These are phyloP conservation scores for Pocillopora damicornis DNA, from an alignment of 64 coral and sea anemone species.

Conservation along the genomic window DNA sequence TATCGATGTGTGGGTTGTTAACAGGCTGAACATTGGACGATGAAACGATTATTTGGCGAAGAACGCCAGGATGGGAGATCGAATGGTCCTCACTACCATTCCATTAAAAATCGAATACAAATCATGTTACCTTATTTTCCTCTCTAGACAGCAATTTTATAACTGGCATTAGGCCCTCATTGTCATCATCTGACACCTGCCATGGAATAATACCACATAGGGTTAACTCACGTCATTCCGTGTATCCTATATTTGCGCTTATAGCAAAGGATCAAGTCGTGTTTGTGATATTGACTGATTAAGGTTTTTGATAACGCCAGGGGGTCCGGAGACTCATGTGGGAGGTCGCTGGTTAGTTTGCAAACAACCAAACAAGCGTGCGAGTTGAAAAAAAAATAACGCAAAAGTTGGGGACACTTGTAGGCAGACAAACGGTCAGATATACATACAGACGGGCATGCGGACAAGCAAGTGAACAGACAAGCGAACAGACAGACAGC, in stretches of 20 bases:
- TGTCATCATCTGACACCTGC: slow-evolving; percentile 63
- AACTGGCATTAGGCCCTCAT: slow-evolving; percentile 44
- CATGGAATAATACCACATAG: neutral
- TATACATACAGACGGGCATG: neutral
- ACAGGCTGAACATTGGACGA: too few species aligned
- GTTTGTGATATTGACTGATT: too few species aligned
- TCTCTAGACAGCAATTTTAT: slow-evolving; percentile 53
- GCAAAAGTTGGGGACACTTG: too few species aligned
- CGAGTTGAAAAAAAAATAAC: neutral
- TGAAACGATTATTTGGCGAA: too few species aligned
- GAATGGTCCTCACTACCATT: too few species aligned
- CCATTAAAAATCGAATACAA: neutral
- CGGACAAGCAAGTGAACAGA: neutral
- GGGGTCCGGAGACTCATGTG: too few species aligned
- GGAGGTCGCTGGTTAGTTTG: too few species aligned
- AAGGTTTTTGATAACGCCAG: too few species aligned
- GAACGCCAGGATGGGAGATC: too few species aligned
- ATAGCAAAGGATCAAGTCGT: too few species aligned
- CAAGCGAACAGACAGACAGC: neutral
- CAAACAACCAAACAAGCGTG: neutral
- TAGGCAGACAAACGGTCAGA: neutral
- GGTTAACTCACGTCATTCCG: neutral
- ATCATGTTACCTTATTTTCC: slow-evolving; percentile 60
- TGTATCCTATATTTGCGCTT: too few species aligned
- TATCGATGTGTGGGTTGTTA: neutral